phyloP scores from a whole-genome alignment of 2,888 invertebrate genomes.

The Macaria notata region DNA sequence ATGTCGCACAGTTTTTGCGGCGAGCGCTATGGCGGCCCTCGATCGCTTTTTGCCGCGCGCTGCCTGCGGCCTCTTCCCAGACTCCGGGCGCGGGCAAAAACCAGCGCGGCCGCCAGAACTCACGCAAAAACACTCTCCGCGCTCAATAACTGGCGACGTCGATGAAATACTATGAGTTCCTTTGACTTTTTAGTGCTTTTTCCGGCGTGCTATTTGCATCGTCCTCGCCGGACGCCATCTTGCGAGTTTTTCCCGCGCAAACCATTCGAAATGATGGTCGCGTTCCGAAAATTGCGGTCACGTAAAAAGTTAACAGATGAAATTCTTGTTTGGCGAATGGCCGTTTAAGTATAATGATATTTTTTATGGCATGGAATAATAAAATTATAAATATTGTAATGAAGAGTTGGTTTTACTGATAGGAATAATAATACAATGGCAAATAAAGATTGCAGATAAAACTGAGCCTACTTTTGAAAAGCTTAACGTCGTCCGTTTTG shows the following conservation, averaged over 20 bases:
- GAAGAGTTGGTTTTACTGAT: slow-evolving; percentile 10
- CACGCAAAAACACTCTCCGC: slow-evolving; percentile 68
- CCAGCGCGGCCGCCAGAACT: slow-evolving; percentile 58
- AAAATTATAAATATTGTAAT: slow-evolving; percentile 48
- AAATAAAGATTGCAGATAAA: background rate
- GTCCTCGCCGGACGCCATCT: slow-evolving; percentile 61
- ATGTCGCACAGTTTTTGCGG: slow-evolving; percentile 60
- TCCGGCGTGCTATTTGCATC: slow-evolving; percentile 75
- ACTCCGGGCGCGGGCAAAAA: slow-evolving; percentile 59
- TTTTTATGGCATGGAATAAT: slow-evolving; percentile 45
- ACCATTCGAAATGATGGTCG: slow-evolving; percentile 55
- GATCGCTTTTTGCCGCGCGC: slow-evolving; percentile 62
- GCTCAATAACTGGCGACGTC: slow-evolving; percentile 76
- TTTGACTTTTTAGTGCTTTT: slow-evolving; percentile 71
- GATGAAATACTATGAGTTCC: slow-evolving; percentile 80
- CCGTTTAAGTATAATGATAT: slow-evolving; percentile 62
- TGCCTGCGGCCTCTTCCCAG: slow-evolving; percentile 69
- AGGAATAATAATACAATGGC: slow-evolving; percentile 4
- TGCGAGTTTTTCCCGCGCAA: slow-evolving; percentile 65
- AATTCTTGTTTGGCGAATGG: slow-evolving; percentile 68
- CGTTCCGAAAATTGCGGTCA: slow-evolving; percentile 63
- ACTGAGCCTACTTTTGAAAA: background rate
- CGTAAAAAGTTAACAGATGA: slow-evolving; percentile 63
- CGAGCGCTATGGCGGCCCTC: slow-evolving; percentile 67
- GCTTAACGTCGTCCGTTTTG: too few relatives aligned